phyloP scores from a whole-genome alignment of 2,113 vertebrate genomes.

The Mellivora capensis region DNA sequence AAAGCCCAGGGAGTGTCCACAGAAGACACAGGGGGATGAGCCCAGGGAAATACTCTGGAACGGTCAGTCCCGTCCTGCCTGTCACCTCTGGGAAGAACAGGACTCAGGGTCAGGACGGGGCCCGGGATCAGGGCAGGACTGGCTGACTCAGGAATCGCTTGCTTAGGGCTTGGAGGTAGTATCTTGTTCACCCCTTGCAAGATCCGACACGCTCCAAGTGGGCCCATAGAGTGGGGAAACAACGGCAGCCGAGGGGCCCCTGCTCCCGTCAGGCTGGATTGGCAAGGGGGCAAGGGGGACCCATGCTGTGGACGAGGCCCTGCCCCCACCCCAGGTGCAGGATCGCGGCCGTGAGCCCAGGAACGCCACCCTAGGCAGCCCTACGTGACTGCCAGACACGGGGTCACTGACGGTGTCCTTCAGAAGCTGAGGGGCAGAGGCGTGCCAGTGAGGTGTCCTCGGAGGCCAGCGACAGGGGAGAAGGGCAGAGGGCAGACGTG shows the following conservation, averaged over 20 bases:
- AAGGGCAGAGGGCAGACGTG: not conserved
- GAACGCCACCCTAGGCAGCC: not conserved
- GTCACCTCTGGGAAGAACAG: not conserved
- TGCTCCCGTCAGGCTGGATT: not conserved
- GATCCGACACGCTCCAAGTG: not conserved
- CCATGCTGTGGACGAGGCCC: not conserved
- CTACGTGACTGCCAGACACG: not conserved
- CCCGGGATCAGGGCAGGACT: not conserved
- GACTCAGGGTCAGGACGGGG: not conserved
- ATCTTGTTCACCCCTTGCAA: not conserved
- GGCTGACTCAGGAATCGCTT: not conserved
- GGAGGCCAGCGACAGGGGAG: not conserved
- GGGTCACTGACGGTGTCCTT: not conserved
- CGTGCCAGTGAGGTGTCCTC: fast-evolving
- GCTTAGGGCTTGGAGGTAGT: not conserved
- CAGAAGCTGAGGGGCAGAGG: not conserved
- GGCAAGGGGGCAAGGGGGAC: not conserved
- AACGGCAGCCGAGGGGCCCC: not conserved
- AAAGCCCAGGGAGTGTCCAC: not conserved
- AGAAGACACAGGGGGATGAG: not conserved
- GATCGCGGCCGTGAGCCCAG: not conserved
- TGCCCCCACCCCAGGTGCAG: not conserved
- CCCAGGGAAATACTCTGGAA: not conserved
- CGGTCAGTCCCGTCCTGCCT: not conserved
- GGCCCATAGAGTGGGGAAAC: not conserved